Base-by-base conservation (phyloP, 1,140 invertebrate genomes). In the Panagrolaimus sp. region DNA sequence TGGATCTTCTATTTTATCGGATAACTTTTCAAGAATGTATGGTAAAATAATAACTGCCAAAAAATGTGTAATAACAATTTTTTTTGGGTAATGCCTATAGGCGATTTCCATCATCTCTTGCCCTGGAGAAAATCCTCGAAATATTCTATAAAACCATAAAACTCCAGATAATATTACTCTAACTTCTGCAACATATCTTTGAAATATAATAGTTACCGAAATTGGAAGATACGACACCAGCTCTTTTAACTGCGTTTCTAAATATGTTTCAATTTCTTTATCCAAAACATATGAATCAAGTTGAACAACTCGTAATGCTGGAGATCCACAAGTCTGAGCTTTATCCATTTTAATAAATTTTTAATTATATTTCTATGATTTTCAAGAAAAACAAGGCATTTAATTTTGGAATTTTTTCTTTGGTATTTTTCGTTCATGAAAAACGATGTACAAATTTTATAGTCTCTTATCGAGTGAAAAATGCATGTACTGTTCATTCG, bases 61-160 rank as follows among this genome's bases (percentile, higher is more conserved):
- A 58, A 58, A 58, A 21, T 58, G 52, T 58, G 28, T 4, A 26
- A 28, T 58, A 24, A 28, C 52, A 58, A 28, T 26, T 21, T 58
- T 58, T 10, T 21, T 21, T 24, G 52, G 12, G 8, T 58, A 58
- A 26, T 58, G 0, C 17, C 52, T 21, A 58, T 58, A 58, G 1
- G 52, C 52, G 17, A 58, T 58, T 21, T 58, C 28, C 52, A 58
- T 58, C 52, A 58, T 58, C 5, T 58, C 21, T 58, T 58, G 52
- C 12, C 52, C 52, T 1, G 52, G 52, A 28, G 52, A 58, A 17
- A 26, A 21, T 28, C 52, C 52, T 58, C 28, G 21, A 21, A 58
- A 58, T 28, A 58, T 26, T 58, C 52, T 21, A 58, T 58, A 58
- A 12, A 28, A 58, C 52, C 52, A 58, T 17, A 58, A 58, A 21